Evolutionary conservation across 2,888 invertebrate genomes (phyloP).

Genomic region (Tinea pellionella): DNA sequence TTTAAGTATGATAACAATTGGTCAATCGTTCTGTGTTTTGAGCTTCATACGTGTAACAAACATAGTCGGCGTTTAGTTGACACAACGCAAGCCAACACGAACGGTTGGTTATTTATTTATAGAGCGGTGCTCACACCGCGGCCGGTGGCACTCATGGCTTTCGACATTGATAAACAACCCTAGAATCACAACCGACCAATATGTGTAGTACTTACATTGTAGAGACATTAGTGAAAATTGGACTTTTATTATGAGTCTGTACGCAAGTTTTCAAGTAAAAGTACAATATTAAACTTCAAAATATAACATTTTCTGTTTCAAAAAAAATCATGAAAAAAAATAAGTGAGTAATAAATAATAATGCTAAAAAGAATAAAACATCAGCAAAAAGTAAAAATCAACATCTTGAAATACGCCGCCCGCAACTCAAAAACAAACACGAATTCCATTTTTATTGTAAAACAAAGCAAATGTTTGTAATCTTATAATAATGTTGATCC

Average conservation of each 20-base stretch:
- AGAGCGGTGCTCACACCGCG: not conserved
- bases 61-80: not conserved
- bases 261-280: no score
- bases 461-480: not conserved
- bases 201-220: not conserved
- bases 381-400: not conserved
- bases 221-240: not conserved
- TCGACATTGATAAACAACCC: constrained; percentile 5
- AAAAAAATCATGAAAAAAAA: no score
- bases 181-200: not conserved
- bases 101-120: not conserved
- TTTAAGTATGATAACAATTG: not conserved
- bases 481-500: not conserved
- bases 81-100: not conserved
- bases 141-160: constrained; percentile 1
- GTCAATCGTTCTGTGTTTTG: not conserved
- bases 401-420: not conserved
- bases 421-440: not conserved
- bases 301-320: no score
- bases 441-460: not conserved
- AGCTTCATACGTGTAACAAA: not conserved
- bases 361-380: not conserved
- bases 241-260: no score
- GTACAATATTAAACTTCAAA: no score
- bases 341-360: no score